A percentile compares a stretch with the other conserved stretches of the same genome.
These are phyloP conservation scores for Notocelia uddmanniana DNA, from an alignment of 2,888 invertebrate species.

Conservation along the genomic window DNA sequence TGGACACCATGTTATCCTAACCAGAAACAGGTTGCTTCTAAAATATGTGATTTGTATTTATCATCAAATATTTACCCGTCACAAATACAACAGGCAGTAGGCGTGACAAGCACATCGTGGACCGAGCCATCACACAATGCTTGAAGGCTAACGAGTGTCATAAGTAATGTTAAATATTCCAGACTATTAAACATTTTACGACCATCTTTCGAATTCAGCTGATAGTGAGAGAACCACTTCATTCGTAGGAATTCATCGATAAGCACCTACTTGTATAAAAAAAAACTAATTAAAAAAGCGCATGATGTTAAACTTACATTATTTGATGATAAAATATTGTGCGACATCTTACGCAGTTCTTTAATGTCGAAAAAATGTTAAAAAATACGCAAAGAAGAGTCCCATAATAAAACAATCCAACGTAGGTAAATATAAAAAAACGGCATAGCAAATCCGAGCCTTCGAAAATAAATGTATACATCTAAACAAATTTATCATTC, in stretches of 20 bases:
- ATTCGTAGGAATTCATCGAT: neutral
- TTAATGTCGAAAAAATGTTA: no score
- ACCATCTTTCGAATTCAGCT: neutral
- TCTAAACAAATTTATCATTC: no score
- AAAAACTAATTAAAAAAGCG: no score
- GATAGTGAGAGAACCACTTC: neutral
- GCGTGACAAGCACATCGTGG: constrained; percentile 17
- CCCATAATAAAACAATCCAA: no score
- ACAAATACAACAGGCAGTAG: constrained; percentile 6
- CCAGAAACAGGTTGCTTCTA: neutral
- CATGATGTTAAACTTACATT: no score
- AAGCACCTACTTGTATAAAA: neutral
- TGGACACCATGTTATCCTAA: neutral
- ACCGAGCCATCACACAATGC: constrained; percentile 22
- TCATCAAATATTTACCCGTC: constrained; percentile 12
- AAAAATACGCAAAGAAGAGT: no score
- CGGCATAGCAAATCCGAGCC: no score
- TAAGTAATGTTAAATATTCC: constrained; percentile 21
- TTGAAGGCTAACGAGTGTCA: constrained; percentile 30
- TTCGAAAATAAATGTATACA: no score
- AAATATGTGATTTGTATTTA: neutral
- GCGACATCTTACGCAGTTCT: no score
- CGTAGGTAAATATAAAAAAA: no score
- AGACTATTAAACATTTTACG: constrained; percentile 23
- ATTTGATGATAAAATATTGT: no score